These are phyloP conservation scores for Scaptomyza caliginosa DNA, from an alignment of 2,888 invertebrate species.

Conservation along the genomic window DNA sequence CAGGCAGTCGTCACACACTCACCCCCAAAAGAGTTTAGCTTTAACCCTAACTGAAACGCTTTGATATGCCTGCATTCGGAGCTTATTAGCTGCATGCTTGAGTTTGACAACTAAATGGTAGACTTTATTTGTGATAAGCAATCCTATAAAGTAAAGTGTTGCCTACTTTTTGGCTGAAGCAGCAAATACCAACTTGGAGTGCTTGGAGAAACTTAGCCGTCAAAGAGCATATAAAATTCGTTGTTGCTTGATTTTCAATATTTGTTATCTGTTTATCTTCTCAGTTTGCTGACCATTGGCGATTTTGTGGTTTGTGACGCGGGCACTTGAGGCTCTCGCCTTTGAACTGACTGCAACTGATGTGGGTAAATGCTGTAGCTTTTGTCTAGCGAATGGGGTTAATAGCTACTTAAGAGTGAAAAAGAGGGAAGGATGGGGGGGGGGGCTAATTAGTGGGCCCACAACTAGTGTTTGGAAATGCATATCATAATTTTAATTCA, in stretches of 20 bases:
- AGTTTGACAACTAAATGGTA: conserved; percentile 4
- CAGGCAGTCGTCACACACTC: conserved; percentile 50
- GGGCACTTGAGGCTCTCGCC: conserved; percentile 49
- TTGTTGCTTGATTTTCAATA: background rate
- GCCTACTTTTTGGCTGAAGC: background rate
- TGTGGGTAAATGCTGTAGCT: conserved; percentile 54
- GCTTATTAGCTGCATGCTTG: conserved; percentile 24
- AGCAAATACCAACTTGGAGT: no score
- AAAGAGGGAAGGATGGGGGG: background rate
- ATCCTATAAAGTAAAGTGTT: background rate
- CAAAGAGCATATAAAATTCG: conserved; percentile 29
- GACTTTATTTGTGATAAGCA: no score
- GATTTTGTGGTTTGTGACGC: conserved; percentile 43
- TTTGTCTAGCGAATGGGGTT: background rate
- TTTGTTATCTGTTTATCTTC: conserved; percentile 30
- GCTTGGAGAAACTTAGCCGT: no score
- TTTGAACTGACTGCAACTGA: conserved; percentile 71
- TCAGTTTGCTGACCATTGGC: conserved; percentile 65
- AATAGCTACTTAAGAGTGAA: background rate
- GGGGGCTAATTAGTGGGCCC: conserved; percentile 52
- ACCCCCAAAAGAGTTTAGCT: conserved; percentile 23
- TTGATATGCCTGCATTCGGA: conserved; percentile 13
- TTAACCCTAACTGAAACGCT: conserved; percentile 48
- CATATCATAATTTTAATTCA: background rate
- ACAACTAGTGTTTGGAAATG: conserved; percentile 36